Evolutionary conservation across 2,797 vertebrate genomes (phyloP).

Genomic region (Malacoctenus gilli): DNA sequence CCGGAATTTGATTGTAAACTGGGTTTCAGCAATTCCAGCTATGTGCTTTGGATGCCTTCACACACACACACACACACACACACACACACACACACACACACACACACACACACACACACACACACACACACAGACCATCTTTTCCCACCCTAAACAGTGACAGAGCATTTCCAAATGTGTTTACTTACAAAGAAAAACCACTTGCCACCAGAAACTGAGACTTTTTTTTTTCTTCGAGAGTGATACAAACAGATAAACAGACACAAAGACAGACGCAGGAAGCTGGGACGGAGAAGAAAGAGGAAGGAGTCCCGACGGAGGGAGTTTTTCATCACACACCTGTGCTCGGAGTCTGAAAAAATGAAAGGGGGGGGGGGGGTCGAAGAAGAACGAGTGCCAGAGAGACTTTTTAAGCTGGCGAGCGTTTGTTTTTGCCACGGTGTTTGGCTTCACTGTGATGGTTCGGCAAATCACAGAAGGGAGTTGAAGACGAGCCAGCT

Average conservation of each 20-base stretch:
- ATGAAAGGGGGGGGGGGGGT: no score
- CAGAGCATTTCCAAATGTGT: slow-evolving; percentile 80
- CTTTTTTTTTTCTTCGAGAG: slow-evolving; percentile 28
- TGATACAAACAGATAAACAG: slow-evolving; percentile 18
- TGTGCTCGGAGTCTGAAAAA: no score
- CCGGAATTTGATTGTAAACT: slow-evolving; percentile 13
- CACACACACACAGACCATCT: not conserved
- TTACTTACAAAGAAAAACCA: slow-evolving; percentile 71
- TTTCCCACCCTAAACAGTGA: slow-evolving; percentile 77
- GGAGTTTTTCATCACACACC: slow-evolving; percentile 30
- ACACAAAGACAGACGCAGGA: not conserved
- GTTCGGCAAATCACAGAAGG: no score
- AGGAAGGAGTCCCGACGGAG: no score
- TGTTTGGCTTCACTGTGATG: no score
- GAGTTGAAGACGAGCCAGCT: no score
- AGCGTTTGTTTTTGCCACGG: no score
- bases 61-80: not conserved
- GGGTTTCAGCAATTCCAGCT: slow-evolving; percentile 22
- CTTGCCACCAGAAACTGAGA: slow-evolving; percentile 48
- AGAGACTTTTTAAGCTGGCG: no score
- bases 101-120: not conserved
- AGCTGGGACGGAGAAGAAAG: slow-evolving; percentile 2
- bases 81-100: slow-evolving; percentile 6
- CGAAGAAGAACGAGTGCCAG: no score
- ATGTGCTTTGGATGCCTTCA: not conserved